Evolutionary conservation across 2,888 invertebrate genomes (phyloP), one percentile per base, ranked within the genome.

Genomic region (Nemurella pictetii): DNA sequence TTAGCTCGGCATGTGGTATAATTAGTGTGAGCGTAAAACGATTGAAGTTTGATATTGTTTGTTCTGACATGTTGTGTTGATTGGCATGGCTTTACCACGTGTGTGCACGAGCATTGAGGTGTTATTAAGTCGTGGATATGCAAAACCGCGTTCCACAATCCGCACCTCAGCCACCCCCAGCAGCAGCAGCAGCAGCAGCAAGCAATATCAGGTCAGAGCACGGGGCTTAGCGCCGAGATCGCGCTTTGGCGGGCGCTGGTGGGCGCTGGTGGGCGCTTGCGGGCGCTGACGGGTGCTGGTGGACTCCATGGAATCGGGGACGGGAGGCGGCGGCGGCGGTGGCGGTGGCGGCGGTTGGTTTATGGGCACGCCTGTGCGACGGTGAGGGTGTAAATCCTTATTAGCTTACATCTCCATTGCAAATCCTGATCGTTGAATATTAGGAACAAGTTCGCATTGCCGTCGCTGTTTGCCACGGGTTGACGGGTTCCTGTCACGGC

Each of bases 341-440:
- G 55, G 55, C 55, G 55, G 55, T 20, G 55, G 32, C 32, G 4
- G 32, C 9, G 32, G 55, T 55, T 20, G 55, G 55, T 12, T 55
- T 55, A 55, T 20, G 55, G 55, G 55, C 55, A 12, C 55, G 55
- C 55, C 28, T 26, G 28, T n/a, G 78, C 28, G 28, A 30, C 78
- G 28, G 55, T n/a, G 78, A 3, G 7, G 78, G n/a, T 28, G 30
- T 30, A 30, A 30, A 78, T 78, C 78, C 30, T 85, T 80, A 85
- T 85, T 85, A 85, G 81, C 85, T 78, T 84, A 84, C 74, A 85
- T 85, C 85, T 85, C 85, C 85, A 85, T 85, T 85, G 85, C 85
- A 85, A 85, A 85, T 85, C 85, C 84, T 80, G 74, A 81, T 83
- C 84, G 85, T 81, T 84, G 85, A 85, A 84, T 85, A 85, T 85